A percentile compares a stretch with the other conserved stretches of the same genome.
Conservation (phyloP, 2,888 invertebrate genomes). For the Cataglyphis altisquamis region DNA sequence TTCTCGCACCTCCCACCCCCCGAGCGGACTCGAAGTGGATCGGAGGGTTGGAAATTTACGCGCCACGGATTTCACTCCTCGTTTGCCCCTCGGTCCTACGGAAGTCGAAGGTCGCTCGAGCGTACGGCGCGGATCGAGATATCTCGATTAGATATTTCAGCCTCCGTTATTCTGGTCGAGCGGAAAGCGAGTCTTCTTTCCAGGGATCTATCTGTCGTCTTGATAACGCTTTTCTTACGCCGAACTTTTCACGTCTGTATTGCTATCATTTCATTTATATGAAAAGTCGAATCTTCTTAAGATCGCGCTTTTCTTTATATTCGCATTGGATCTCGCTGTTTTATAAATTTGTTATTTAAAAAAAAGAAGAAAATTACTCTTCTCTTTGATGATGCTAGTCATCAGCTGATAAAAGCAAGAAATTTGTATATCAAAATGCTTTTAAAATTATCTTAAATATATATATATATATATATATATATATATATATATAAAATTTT, state of each 20-base stretch:
- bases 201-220: slow-evolving; percentile 34
- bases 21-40: slow-evolving; percentile 29
- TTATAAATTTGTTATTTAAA: neutral
- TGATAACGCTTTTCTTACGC: slow-evolving; percentile 27
- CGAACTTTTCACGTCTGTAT: slow-evolving; percentile 23
- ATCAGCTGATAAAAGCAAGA: neutral
- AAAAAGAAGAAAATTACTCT: neutral
- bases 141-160: slow-evolving; percentile 69
- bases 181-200: slow-evolving; percentile 64
- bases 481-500: neutral
- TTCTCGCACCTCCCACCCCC: slow-evolving; percentile 3
- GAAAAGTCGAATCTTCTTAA: slow-evolving; percentile 9
- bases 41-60: slow-evolving; percentile 71
- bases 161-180: slow-evolving; percentile 49
- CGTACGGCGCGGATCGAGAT: slow-evolving; percentile 66
- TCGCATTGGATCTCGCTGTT: neutral
- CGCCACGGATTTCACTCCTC: slow-evolving; percentile 74
- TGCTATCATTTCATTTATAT: slow-evolving; percentile 25
- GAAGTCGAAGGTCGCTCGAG: slow-evolving; percentile 68
- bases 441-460: no score
- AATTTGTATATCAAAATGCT: neutral
- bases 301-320: neutral
- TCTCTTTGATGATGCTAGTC: neutral
- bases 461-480: no score
- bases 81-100: slow-evolving; percentile 66